Conservation (phyloP, 2,888 invertebrate genomes). For the Volucella inflata region DNA sequence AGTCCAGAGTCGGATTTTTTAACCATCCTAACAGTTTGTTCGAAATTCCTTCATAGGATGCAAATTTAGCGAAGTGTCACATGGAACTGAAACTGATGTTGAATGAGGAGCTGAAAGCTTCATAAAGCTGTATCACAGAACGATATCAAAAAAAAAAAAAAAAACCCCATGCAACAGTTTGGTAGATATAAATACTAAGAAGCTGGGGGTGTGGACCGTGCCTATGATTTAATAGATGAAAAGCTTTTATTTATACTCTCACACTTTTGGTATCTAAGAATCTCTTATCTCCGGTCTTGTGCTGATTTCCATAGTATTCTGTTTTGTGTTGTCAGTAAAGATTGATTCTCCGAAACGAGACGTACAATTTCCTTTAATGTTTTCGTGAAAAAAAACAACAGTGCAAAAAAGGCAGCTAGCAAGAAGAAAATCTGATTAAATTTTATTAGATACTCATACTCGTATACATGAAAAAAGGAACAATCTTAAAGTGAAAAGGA, state of each 20-base stretch:
- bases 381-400: slow-evolving; percentile 4
- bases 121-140: slow-evolving; percentile 47
- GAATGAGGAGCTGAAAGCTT: slow-evolving; percentile 70
- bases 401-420: neutral
- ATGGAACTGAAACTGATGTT: slow-evolving; percentile 13
- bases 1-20: too few species aligned
- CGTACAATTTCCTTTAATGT: slow-evolving; percentile 15
- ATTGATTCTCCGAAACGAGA: slow-evolving; percentile 63
- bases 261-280: slow-evolving; percentile 55
- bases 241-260: slow-evolving; percentile 59
- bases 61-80: slow-evolving; percentile 25
- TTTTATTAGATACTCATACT: slow-evolving; percentile 26
- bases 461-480: neutral
- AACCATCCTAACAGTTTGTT: too few species aligned
- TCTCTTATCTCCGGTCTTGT: slow-evolving; percentile 58
- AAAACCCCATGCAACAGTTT: slow-evolving; percentile 68
- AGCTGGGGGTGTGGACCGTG: slow-evolving; percentile 68
- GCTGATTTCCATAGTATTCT: slow-evolving; percentile 51
- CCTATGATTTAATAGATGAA: slow-evolving; percentile 65
- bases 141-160: slow-evolving; percentile 2
- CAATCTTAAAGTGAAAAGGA: neutral
- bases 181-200: slow-evolving; percentile 49
- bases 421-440: slow-evolving; percentile 38
- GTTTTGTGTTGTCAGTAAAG: slow-evolving; percentile 61
- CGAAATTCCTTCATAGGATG: neutral